These are phyloP conservation scores for Kryptopterus vitreolus DNA, from an alignment of 2,797 vertebrate species.

Conservation along the genomic window DNA sequence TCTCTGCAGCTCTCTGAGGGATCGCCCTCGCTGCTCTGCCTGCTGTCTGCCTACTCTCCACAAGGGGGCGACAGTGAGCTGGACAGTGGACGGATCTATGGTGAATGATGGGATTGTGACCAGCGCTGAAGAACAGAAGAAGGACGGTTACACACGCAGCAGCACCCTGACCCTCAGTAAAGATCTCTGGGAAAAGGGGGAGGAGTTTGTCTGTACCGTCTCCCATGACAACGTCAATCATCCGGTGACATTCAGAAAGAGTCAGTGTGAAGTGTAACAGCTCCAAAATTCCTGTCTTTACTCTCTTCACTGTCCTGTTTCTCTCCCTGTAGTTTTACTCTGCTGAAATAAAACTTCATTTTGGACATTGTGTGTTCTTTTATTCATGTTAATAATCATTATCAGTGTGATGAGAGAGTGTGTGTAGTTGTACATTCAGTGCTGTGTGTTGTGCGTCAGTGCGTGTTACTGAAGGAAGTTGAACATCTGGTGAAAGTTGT, in stretches of 20 bases:
- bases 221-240: background rate
- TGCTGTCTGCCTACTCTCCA: too few species aligned
- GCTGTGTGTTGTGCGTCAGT: background rate
- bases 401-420: background rate
- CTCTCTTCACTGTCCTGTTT: background rate
- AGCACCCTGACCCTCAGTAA: background rate
- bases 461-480: background rate
- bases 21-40: background rate
- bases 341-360: conserved; percentile 1
- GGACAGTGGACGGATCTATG: background rate
- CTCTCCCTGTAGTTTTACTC: background rate
- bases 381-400: background rate
- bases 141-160: background rate
- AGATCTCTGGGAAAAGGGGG: background rate
- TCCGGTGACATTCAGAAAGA: background rate
- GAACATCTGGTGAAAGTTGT: background rate
- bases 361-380: background rate
- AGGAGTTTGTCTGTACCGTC: background rate
- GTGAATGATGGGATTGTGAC: background rate
- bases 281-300: background rate
- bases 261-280: background rate
- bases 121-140: background rate
- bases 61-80: background rate
- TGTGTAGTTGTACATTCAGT: background rate
- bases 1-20: background rate